phyloP scores from a whole-genome alignment of 2,888 invertebrate genomes.

The Napeogenes inachia region DNA sequence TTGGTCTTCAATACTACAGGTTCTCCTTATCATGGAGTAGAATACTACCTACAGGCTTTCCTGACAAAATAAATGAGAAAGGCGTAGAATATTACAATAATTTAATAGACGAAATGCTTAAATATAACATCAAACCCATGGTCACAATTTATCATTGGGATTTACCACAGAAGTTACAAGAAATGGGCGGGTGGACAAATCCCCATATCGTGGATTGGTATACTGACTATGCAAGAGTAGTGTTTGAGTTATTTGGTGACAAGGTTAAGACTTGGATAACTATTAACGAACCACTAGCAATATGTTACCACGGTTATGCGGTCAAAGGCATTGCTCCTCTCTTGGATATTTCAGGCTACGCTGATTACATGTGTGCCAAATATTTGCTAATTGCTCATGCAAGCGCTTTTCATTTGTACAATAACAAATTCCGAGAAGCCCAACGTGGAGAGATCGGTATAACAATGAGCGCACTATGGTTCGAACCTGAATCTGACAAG shows the following conservation, averaged over 20 bases:
- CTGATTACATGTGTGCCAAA: slow-evolving; percentile 67
- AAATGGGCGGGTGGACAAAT: slow-evolving; percentile 71
- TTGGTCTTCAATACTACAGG: slow-evolving; percentile 66
- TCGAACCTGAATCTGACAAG: slow-evolving; percentile 61
- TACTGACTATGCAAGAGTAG: slow-evolving; percentile 55
- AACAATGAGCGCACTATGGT: slow-evolving; percentile 74
- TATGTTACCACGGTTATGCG: slow-evolving; percentile 62
- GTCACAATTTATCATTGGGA: slow-evolving; percentile 70
- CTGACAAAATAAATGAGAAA: slow-evolving; percentile 63
- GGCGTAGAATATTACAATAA: slow-evolving; percentile 81
- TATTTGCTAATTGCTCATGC: slow-evolving; percentile 75
- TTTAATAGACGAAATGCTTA: slow-evolving; percentile 75
- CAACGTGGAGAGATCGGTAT: slow-evolving; percentile 60
- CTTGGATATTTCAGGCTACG: slow-evolving; percentile 56
- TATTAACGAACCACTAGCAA: slow-evolving; percentile 71
- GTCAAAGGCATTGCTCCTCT: slow-evolving; percentile 41
- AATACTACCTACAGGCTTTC: slow-evolving; percentile 75
- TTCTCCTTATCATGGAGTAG: slow-evolving; percentile 80
- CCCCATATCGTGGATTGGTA: slow-evolving; percentile 60
- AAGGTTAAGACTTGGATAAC: slow-evolving; percentile 74
- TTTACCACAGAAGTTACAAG: slow-evolving; percentile 65
- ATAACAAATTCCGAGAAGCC: slow-evolving; percentile 45
- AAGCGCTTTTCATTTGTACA: slow-evolving; percentile 55
- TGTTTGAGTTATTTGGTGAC: slow-evolving; percentile 60
- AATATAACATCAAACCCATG: slow-evolving; percentile 77